Base-by-base conservation (phyloP, 2,797 vertebrate species). In the Hafferia zeledoni region DNA sequence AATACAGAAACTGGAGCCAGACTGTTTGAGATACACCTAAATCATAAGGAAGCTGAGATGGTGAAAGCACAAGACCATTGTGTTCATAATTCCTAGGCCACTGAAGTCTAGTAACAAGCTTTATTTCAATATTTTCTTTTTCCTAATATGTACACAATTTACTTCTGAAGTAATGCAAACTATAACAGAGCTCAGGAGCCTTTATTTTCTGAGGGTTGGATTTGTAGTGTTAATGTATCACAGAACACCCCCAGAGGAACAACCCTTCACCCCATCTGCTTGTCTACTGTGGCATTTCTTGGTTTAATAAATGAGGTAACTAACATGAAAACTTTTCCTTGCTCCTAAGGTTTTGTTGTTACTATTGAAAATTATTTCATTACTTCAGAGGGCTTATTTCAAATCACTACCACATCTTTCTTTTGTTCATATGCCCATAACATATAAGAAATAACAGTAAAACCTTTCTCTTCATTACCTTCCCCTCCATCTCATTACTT, bases 381-480 rank as follows among this genome's bases (percentile, higher is more conserved):
- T 89, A 82, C 55, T 86, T 92, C 52, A 87, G 41, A 94, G 6
- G 19, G 22, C 30, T 95, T 90, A 77, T 74, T 95, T 87, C 68
- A 93, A 87, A 77, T 90, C 56, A 80, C 44, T 67, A 24, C 24
- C 52, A 49, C 37, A 80, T 80, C 52, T 74, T 78, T 37, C 65
- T 88, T 79, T 70, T 64, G 47, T 83, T 93, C 74, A n/a, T 46
- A 20, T 76, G 24, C 59, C 63, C 22, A 22, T 50, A 87, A 67
- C 5, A 35, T 18, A 33, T 10, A 78, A 86, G 49, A 83, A 80
- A 68, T 41, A 92, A 87, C 28, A 87, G 20, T 55, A 82, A 87
- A 78, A 52, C 15, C 35, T 65, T 77, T 79, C 61, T 72, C 39
- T 87, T 80, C 39, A 75, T 91, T 76, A 70, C 53, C 7, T 84